Conservation (phyloP, 2,797 vertebrate genomes). For the Acrossocheilus fasciatus region DNA sequence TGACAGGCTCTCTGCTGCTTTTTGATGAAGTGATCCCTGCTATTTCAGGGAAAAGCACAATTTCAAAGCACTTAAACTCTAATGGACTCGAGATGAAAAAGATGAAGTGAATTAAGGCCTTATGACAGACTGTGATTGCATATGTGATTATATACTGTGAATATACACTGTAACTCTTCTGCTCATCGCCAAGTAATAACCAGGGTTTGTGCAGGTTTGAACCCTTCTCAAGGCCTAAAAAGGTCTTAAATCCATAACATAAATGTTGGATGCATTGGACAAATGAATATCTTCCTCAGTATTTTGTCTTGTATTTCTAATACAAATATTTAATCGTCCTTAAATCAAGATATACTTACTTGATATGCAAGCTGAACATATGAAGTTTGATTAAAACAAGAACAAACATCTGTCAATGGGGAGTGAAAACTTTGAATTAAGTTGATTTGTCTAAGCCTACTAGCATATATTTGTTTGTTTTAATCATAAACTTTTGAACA, state of each 20-base stretch:
- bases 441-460: no score
- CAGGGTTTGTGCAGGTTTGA: background rate
- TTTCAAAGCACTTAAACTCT: slow-evolving; percentile 26
- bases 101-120: slow-evolving; percentile 48
- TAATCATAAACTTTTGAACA: background rate
- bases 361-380: background rate
- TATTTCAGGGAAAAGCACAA: slow-evolving; percentile 52
- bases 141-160: background rate
- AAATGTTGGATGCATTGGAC: background rate
- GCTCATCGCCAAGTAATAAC: background rate
- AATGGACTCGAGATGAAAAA: slow-evolving; percentile 63
- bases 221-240: background rate
- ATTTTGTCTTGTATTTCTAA: background rate
- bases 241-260: background rate
- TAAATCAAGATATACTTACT: background rate
- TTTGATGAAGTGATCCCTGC: slow-evolving; percentile 68
- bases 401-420: background rate
- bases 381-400: no score
- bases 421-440: background rate
- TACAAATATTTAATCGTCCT: background rate
- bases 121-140: background rate
- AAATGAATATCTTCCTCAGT: background rate
- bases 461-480: no score
- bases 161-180: slow-evolving; percentile 3
- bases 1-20: slow-evolving; percentile 74